Percentiles rank a stretch among this genome's conserved stretches.
These are phyloP conservation scores for Peromyscus maniculatus DNA, from an alignment of 2,113 vertebrate species.

Conservation along the genomic window DNA sequence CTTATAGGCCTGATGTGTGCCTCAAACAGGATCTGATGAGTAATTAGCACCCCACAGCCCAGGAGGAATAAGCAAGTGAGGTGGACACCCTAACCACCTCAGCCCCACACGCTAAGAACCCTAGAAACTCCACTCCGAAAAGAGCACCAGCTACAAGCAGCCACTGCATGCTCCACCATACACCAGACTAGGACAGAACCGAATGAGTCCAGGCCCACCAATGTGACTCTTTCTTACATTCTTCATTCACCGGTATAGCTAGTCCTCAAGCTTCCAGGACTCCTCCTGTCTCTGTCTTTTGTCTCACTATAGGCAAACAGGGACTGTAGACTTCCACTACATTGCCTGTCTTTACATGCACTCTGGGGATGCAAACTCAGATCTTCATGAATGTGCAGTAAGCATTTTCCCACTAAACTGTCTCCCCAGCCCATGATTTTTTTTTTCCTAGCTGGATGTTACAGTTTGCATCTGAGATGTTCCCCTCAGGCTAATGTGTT, in stretches of 20 bases:
- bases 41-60: background rate
- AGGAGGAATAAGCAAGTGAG: background rate
- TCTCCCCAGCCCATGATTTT: background rate
- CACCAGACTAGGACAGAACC: too few species aligned
- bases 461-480: background rate
- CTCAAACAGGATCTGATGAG: background rate
- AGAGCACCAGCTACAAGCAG: too few species aligned
- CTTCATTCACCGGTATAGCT: background rate
- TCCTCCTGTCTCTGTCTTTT: background rate
- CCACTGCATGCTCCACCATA: background rate
- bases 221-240: background rate
- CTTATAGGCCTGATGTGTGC: background rate
- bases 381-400: background rate
- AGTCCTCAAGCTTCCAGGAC: background rate
- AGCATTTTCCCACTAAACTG: background rate
- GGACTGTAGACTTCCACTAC: background rate
- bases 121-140: background rate
- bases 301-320: background rate
- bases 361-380: too few species aligned
- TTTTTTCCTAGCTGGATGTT: background rate
- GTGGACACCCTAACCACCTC: background rate
- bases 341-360: background rate
- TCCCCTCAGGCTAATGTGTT: background rate
- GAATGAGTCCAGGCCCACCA: background rate
- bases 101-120: too few species aligned